Base-by-base conservation (phyloP, 2,797 vertebrate species). In the Cuniculus paca region DNA sequence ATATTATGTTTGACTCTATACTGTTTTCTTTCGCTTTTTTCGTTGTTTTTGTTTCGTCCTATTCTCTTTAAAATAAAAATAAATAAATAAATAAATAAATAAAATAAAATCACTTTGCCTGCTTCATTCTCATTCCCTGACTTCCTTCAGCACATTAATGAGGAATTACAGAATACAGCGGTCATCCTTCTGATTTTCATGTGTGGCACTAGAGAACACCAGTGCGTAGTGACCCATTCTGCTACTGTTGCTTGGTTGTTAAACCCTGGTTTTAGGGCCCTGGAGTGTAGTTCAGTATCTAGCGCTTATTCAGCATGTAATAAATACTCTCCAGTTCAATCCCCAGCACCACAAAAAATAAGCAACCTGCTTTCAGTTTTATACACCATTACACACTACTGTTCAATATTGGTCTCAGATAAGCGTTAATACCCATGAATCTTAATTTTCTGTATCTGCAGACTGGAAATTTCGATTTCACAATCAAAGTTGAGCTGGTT, bases 391-490 rank as follows among this genome's bases (percentile, higher is more conserved):
- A 45, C 4, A 26, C 3, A 42, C 39, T 39, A 22, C 61, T 81
- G 92, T 58, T 60, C 82, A 83, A 36, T 26, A 72, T 34, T 68
- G 34, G 26, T 90, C 82, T 75, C 58, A 79, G 56, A 63, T 36
- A 65, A 81, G 34, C 1, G 65, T 75, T 92, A 54, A 83, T 72
- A 90, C 65, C 65, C 13, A 95, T 16, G 34, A 93, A 63, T 74
- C 39, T 94, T 54, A 61, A 81, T 88, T 82, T 87, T 84, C 54
- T 81, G 89, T 4, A 93, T 78, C 36, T 48, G 5, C 4, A 78
- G 63, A 63, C 11, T 81, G 10, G 24, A 88, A 91, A 68, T 72
- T 81, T 80, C 92, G 20, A 88, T n/a, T 79, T 81, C 83, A 84
- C 79, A 85, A 92, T 22, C 20, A 68, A 89, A 87, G 54, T 17